Evolutionary conservation across 1,140 invertebrate species (phyloP), one percentile per base, ranked within the genome.

Genomic region (Saccostrea echinata): DNA sequence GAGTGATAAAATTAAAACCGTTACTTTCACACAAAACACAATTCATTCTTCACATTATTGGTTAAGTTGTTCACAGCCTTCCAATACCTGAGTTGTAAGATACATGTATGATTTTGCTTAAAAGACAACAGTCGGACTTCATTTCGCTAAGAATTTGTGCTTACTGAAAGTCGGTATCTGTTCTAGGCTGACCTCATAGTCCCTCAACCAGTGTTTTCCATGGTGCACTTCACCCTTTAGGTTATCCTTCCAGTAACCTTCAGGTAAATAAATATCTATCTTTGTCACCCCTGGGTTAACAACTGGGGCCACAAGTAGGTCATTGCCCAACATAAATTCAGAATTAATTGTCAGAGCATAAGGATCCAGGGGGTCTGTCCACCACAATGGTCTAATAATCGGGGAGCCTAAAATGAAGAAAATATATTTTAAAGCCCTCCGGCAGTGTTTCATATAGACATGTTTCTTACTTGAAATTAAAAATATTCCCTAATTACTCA

Each of bases 321-420:
- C 95, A 91, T 98, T 97, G 8, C 98, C 98, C 11, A 98, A 95
- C 6, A 98, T 94, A 93, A 97, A 98, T 94, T 98, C 97, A 93
- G 98, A 97, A 64, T 96, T 96, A 2, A 98, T 97, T 0, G 96
- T 95, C 43, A 97, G 96, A 82, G 97, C 97, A 0, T 97, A 96
- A 0, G 96, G 95, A 95, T 99, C 98, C 0, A 96, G 96, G 0
- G 97, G 97, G 86, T 98, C 97, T 55, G 98, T 95, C 97, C 98
- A 98, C 98, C 98, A 99, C n/a, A 99, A 95, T 0, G 98, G 98
- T 0, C 98, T 95, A 55, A 98, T 97, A 12, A 95, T 92, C 13
- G 94, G 94, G 8, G 84, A 87, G 81, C 92, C 91, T 93, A 85
- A 33, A 85, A 84, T 68, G n/a, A 86, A 84, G 85, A 76, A 84